Evolutionary conservation across 2,797 vertebrate species (phyloP).

Genomic region (Potorous gilbertii): DNA sequence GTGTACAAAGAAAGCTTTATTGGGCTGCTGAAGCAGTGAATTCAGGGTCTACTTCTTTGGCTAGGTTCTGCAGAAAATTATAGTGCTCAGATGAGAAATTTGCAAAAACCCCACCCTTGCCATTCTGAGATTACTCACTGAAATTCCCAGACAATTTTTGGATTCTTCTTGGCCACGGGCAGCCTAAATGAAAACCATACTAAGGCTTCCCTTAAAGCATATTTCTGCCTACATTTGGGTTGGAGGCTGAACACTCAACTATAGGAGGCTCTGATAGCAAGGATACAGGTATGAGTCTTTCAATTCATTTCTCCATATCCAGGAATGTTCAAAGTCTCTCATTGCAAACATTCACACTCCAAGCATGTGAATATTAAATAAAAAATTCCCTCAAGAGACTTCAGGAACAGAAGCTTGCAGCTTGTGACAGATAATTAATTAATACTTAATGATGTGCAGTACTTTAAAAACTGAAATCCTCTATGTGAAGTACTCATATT

Average conservation of each 20-base stretch:
- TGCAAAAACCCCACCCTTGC: constrained; percentile 46
- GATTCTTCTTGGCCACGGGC: constrained; percentile 65
- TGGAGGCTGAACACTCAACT: constrained; percentile 50
- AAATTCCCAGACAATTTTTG: constrained; percentile 77
- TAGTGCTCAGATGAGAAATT: constrained; percentile 58
- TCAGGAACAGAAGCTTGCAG: constrained; percentile 43
- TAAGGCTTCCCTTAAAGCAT: constrained; percentile 39
- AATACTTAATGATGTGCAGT: constrained; percentile 30
- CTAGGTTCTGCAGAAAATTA: constrained; percentile 44
- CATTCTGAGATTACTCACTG: constrained; percentile 76
- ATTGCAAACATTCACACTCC: neutral
- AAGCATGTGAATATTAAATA: constrained; percentile 8
- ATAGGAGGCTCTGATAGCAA: constrained; percentile 25
- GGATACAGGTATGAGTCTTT: constrained; percentile 12
- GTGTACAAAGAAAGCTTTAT: constrained; percentile 31
- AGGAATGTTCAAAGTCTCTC: neutral
- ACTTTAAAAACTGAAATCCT: constrained; percentile 47
- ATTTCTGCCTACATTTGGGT: constrained; percentile 57
- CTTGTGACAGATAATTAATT: constrained; percentile 48
- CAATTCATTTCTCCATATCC: constrained; percentile 16
- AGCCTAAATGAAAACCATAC: constrained; percentile 74
- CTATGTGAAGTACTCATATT: constrained; percentile 41
- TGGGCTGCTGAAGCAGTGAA: constrained; percentile 33
- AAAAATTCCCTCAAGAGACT: constrained; percentile 17
- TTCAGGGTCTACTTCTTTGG: neutral